These are phyloP conservation scores for Holocentrus rufus DNA, from an alignment of 2,797 vertebrate species.

Conservation along the genomic window DNA sequence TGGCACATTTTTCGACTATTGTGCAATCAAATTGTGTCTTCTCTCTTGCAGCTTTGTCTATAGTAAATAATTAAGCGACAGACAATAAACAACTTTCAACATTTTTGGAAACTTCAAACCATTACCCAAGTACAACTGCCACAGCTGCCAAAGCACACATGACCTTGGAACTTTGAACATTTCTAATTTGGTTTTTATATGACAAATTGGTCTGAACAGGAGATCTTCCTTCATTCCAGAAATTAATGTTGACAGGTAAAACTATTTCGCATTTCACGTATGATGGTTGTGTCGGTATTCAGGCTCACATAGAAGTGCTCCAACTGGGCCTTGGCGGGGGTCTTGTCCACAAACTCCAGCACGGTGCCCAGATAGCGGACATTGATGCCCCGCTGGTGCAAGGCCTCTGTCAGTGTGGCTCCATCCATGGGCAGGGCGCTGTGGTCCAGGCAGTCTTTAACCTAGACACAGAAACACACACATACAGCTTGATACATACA, in stretches of 20 bases:
- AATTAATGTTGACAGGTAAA: background rate
- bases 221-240: too few relatives aligned
- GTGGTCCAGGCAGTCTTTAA: constrained; percentile 97
- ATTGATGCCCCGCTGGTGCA: constrained; percentile 97
- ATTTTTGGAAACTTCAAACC: too few relatives aligned
- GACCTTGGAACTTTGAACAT: too few relatives aligned
- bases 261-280: background rate
- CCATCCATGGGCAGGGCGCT: constrained; percentile 96
- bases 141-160: too few relatives aligned
- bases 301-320: constrained; percentile 93
- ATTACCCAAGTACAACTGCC: too few relatives aligned
- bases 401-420: constrained; percentile 90
- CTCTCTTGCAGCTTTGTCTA: background rate
- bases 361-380: constrained; percentile 94
- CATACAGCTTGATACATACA: background rate
- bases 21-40: background rate
- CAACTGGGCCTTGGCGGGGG: constrained; percentile 88
- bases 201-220: too few relatives aligned
- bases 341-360: constrained; percentile 89
- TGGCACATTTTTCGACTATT: background rate
- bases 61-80: background rate
- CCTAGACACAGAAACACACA: constrained; percentile 74
- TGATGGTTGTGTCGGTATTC: background rate
- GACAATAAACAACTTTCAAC: background rate
- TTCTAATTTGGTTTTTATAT: too few relatives aligned